Conservation (phyloP, 2,888 invertebrate species). For the Scaptomyza reducta region DNA sequence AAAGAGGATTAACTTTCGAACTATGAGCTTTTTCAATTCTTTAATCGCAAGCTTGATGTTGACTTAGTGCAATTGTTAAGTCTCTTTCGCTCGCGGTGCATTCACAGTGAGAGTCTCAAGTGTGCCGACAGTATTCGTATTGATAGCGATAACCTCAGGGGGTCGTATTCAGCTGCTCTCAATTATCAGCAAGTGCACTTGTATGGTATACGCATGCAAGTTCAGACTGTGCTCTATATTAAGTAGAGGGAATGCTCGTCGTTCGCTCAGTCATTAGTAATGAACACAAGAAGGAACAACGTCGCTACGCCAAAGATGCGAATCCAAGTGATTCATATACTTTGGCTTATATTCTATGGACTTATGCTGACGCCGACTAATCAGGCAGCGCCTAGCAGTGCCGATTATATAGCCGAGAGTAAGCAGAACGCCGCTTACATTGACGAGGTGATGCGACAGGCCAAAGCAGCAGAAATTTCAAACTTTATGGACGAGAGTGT, state of each 20-base stretch:
- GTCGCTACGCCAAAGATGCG: constrained; percentile 4
- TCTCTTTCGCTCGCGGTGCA: neutral
- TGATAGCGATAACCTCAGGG: constrained; percentile 36
- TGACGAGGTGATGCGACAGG: constrained; percentile 44
- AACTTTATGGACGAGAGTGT: constrained; percentile 70
- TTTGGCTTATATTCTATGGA: constrained; percentile 15
- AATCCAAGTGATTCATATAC: constrained; percentile 6
- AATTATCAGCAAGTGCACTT: constrained; percentile 17
- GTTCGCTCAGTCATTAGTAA: constrained; percentile 21
- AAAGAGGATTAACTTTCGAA: constrained; percentile 2
- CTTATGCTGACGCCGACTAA: neutral
- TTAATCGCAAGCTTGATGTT: neutral
- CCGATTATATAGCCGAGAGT: constrained; percentile 16
- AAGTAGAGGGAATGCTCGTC: neutral
- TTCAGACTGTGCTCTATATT: constrained; percentile 3
- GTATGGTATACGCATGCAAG: neutral
- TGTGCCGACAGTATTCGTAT: constrained; percentile 8
- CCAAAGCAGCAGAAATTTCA: constrained; percentile 73
- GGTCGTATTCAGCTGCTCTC: constrained; percentile 23
- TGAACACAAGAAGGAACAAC: constrained; percentile 24
- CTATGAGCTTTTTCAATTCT: neutral
- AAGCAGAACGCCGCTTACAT: constrained; percentile 2
- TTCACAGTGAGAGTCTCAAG: constrained; percentile 10
- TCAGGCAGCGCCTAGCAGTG: constrained; percentile 4
- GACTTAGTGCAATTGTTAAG: constrained; percentile 1